phyloP scores from a whole-genome alignment of 2,113 vertebrate species.

The Cynopterus brachyotis region DNA sequence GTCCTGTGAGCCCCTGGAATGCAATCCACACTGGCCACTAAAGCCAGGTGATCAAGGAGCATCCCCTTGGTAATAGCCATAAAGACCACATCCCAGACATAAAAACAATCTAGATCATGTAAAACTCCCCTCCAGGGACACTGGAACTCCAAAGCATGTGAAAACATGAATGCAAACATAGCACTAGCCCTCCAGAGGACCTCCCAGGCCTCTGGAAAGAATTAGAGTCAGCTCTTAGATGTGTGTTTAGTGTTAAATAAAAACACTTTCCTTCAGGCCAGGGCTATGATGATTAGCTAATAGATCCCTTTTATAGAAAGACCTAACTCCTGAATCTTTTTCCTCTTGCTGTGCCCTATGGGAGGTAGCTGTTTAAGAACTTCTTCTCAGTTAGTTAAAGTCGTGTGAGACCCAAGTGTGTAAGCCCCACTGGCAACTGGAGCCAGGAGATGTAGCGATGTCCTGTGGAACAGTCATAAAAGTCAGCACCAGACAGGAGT shows the following conservation, averaged over 20 bases:
- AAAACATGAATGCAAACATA: neutral
- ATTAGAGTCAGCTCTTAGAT: neutral
- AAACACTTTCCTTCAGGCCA: neutral
- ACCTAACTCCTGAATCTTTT: neutral
- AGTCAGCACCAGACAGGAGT: neutral
- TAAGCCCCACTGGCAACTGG: neutral
- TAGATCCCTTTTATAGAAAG: neutral
- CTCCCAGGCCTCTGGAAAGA: neutral
- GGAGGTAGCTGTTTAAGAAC: neutral
- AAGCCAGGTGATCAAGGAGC: neutral
- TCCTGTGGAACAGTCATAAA: neutral
- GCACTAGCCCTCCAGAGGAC: neutral
- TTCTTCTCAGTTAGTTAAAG: neutral
- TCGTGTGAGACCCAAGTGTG: neutral
- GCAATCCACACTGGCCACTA: neutral
- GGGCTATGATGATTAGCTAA: neutral
- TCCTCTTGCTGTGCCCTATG: neutral
- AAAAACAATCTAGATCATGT: neutral
- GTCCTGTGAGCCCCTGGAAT: neutral
- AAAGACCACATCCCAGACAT: neutral
- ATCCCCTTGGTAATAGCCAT: neutral
- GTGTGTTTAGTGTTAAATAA: neutral
- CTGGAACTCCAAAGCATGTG: neutral
- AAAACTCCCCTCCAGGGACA: neutral
- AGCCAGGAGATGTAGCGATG: neutral